Evolutionary conservation across 2,888 invertebrate species (phyloP).

Genomic region (Leistus spinibarbis): DNA sequence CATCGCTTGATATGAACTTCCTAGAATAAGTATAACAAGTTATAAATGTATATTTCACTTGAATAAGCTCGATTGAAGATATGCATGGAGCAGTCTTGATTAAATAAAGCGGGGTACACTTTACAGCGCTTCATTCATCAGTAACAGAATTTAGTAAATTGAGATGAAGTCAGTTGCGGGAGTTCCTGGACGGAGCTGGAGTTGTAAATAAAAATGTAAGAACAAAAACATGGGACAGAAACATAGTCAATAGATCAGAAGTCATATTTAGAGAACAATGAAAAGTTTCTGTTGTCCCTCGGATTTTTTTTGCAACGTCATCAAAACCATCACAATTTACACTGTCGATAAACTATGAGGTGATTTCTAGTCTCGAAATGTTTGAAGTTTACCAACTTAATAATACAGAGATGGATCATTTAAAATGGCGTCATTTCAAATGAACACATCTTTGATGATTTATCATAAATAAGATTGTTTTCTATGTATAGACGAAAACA

Average conservation of each 20-base stretch:
- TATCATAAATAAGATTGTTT: not conserved
- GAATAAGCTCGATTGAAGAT: not conserved
- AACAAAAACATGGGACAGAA: not conserved
- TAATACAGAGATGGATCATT: not conserved
- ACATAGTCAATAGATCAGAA: constrained; percentile 1
- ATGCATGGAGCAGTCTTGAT: not conserved
- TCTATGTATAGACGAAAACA: not conserved
- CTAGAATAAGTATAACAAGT: not conserved
- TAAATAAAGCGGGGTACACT: not conserved
- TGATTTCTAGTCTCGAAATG: constrained; percentile 46
- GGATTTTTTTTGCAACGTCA: constrained; percentile 41
- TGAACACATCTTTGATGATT: not conserved
- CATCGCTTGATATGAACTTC: not conserved
- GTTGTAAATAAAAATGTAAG: not conserved
- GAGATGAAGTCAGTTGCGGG: constrained; percentile 31
- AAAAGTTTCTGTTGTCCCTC: constrained; percentile 22
- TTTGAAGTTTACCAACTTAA: constrained; percentile 13
- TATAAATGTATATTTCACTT: not conserved
- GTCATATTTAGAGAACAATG: not conserved
- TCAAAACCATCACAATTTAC: constrained; percentile 59
- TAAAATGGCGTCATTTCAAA: not conserved
- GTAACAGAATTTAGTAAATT: constrained; percentile 22
- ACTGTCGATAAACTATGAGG: constrained; percentile 55
- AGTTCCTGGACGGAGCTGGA: constrained; percentile 21
- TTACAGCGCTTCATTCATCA: not conserved